Percentiles rank a stretch among this genome's conserved stretches.
phyloP scores from a whole-genome alignment of 2,888 invertebrate species.

The Eupithecia abbreviata region DNA sequence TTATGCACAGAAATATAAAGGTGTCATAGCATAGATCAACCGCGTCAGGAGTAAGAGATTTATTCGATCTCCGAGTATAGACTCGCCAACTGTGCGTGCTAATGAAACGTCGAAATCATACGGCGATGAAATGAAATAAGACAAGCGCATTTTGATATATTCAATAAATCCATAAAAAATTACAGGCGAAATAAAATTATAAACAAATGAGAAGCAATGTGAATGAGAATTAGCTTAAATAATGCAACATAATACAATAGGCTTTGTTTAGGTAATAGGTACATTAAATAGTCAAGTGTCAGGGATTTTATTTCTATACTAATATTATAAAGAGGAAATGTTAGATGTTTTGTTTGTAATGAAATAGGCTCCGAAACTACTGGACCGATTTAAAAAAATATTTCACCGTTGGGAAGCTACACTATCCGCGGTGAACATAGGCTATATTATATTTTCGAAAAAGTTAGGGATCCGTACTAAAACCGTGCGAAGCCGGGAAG shows the following conservation, averaged over 20 bases:
- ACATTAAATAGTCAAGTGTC: no score
- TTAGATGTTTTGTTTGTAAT: no score
- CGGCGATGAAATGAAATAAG: slow-evolving; percentile 25
- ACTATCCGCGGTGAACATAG: no score
- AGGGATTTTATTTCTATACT: no score
- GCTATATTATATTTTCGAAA: no score
- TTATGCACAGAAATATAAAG: slow-evolving; percentile 42
- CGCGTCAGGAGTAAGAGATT: slow-evolving; percentile 38
- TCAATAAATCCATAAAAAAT: background rate
- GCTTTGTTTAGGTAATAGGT: no score
- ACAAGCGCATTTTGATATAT: background rate
- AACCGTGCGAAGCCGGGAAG: no score
- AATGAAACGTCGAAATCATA: slow-evolving; percentile 31
- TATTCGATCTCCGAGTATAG: slow-evolving; percentile 38
- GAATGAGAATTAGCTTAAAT: background rate
- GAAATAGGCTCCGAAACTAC: no score
- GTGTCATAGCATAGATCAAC: slow-evolving; percentile 46
- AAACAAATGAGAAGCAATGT: background rate
- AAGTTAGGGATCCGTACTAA: no score
- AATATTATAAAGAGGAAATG: no score
- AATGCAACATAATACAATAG: background rate
- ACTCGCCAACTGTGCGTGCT: slow-evolving; percentile 29
- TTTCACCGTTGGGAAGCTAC: no score
- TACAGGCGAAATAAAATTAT: background rate
- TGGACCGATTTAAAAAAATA: no score